Base-by-base conservation (phyloP, 2,113 vertebrate genomes). In the Leptodactylus fuscus region DNA sequence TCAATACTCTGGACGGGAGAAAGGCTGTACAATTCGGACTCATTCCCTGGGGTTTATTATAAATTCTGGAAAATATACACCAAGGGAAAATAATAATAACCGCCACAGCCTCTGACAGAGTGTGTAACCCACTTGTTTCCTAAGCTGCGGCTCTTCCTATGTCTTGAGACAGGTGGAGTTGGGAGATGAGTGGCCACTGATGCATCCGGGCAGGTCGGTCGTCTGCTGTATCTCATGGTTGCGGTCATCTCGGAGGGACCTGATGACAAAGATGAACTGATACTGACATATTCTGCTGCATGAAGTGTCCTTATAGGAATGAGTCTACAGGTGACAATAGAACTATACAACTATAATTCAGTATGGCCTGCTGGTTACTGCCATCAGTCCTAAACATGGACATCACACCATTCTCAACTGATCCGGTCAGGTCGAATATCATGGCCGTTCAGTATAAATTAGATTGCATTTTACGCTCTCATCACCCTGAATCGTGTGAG, bases 81-180 rank as follows among this genome's bases (percentile, higher is more conserved):
- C 32, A 69, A 69, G 34, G 34, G 38, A 38, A 38, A 36, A 22
- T 20, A 36, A 69, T 22, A 69, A 69, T 69, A 69, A 38, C 10
- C 0, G 65, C 38, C 32, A 69, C 18, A 22, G 65, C 5, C 46
- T 51, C 46, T 11, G 15, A 53, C 46, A 11, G 24, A 18, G 27
- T 27, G 20, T 3, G 34, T 75, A 67, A 95, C 97, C 87, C 88
- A 99, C 97, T 97, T 98, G 94, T 97, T 98, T 88, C 97, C 97
- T 88, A 99, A 91, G 90, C 97, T 99, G 91, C 98, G 97, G 89
- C 97, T 99, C 94, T 99, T 98, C 89, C 97, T 94, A 92, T 99
- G 97, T 86, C 97, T 94, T 4, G 97, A 95, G 5, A 96, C 95
- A 0, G 97, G 97, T 0, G 97, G 97, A 0, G 97, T 97, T 69